Conservation (phyloP, 2,888 invertebrate genomes). For the Philereme transversata region DNA sequence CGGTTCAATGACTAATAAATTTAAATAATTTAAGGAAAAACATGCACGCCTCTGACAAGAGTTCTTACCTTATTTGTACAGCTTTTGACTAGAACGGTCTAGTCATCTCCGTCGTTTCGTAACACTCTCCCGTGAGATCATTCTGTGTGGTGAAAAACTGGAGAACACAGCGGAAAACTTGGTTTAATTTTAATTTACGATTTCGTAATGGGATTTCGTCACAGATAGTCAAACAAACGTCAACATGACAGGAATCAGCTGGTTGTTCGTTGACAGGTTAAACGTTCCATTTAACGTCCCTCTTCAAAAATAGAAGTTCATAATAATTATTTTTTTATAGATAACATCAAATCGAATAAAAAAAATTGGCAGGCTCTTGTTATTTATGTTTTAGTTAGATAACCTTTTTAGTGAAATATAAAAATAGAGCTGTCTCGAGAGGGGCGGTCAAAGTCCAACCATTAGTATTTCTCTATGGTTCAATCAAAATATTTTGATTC, state of each 20-base stretch:
- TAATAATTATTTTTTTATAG: no score
- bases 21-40: constrained; percentile 6
- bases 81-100: constrained; percentile 24
- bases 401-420: no score
- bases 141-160: constrained; percentile 40
- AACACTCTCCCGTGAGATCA: constrained; percentile 41
- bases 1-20: constrained; percentile 12
- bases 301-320: no score
- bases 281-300: no score
- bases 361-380: no score
- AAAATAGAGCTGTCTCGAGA: not conserved
- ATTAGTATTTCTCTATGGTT: no score
- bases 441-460: not conserved
- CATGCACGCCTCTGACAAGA: not conserved
- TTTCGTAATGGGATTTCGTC: constrained; percentile 59
- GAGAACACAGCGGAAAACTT: constrained; percentile 46
- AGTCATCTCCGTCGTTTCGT: constrained; percentile 49
- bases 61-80: constrained; percentile 38
- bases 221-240: not conserved
- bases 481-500: not conserved
- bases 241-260: no score
- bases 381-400: no score
- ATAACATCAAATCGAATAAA: no score
- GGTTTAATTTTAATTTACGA: constrained; percentile 46
- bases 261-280: not conserved